Percentiles rank a stretch among this genome's conserved stretches.
Evolutionary conservation across 2,113 vertebrate genomes (phyloP).

Genomic region (Lophius piscatorius): DNA sequence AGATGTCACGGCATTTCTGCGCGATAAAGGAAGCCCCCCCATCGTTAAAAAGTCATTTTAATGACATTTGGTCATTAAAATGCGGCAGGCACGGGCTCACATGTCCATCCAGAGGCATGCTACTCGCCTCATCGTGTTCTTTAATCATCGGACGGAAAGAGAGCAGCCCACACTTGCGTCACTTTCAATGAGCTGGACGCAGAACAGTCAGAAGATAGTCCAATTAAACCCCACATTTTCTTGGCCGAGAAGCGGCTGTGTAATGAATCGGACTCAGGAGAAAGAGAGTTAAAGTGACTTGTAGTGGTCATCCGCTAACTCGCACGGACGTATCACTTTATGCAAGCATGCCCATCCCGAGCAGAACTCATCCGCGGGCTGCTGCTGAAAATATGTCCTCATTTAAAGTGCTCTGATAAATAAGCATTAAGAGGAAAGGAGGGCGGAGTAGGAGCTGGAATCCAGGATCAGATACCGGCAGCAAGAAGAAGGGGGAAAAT

Average conservation of each 20-base stretch:
- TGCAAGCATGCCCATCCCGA: slow-evolving; percentile 11
- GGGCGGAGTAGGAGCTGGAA: neutral
- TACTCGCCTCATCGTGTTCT: slow-evolving; percentile 65
- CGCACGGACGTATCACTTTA: slow-evolving; percentile 1
- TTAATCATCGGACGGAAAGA: slow-evolving; percentile 68
- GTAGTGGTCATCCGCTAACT: no score
- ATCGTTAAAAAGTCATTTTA: slow-evolving; percentile 67
- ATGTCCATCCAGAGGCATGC: slow-evolving; percentile 60
- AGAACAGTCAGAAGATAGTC: slow-evolving; percentile 57
- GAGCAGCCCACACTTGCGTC: slow-evolving; percentile 59
- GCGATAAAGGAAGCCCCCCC: slow-evolving; percentile 47
- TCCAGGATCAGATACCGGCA: slow-evolving; percentile 18
- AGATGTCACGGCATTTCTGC: slow-evolving; percentile 41
- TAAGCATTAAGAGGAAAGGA: slow-evolving; percentile 18
- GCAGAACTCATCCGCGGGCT: slow-evolving; percentile 2
- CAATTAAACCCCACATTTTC: slow-evolving; percentile 70
- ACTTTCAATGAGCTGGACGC: slow-evolving; percentile 58
- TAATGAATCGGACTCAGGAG: slow-evolving; percentile 48
- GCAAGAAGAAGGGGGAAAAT: neutral
- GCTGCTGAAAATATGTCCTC: slow-evolving; percentile 25
- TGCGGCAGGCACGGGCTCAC: slow-evolving; percentile 51
- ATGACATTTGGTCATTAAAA: slow-evolving; percentile 68
- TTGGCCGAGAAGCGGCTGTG: slow-evolving; percentile 50
- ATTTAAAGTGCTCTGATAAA: slow-evolving; percentile 50
- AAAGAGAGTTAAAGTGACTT: slow-evolving; percentile 10